phyloP scores from a whole-genome alignment of 2,797 vertebrate species.

The Denticeps clupeoides region DNA sequence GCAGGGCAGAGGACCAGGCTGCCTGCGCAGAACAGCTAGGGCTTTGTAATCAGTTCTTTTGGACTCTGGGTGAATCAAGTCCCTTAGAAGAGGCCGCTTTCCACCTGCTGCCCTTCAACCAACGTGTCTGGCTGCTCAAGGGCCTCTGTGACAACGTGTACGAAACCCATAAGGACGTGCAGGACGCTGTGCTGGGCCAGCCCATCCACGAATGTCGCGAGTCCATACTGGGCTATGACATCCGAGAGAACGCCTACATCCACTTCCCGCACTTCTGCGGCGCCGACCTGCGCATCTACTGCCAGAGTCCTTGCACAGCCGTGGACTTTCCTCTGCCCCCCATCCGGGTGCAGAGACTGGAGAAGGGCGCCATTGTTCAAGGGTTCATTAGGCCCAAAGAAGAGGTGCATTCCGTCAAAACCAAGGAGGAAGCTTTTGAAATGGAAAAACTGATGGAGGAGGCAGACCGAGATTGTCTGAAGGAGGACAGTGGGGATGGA shows the following conservation, averaged over 20 bases:
- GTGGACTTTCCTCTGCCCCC: slow-evolving; percentile 70
- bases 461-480: too few species aligned
- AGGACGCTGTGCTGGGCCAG: slow-evolving; percentile 84
- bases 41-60: slow-evolving; percentile 84
- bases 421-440: too few species aligned
- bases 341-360: slow-evolving; percentile 51
- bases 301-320: slow-evolving; percentile 78
- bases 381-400: background rate
- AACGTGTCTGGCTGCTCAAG: slow-evolving; percentile 93
- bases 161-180: slow-evolving; percentile 90
- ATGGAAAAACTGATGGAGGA: too few species aligned
- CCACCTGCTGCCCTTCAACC: slow-evolving; percentile 80
- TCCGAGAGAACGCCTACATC: slow-evolving; percentile 84
- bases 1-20: slow-evolving; percentile 67
- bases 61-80: slow-evolving; percentile 72
- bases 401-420: too few species aligned
- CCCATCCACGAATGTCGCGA: slow-evolving; percentile 97
- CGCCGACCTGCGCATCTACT: slow-evolving; percentile 89
- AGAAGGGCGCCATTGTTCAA: slow-evolving; percentile 21
- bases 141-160: slow-evolving; percentile 92
- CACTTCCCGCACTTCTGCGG: slow-evolving; percentile 98
- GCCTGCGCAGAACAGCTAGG: slow-evolving; percentile 79
- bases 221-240: slow-evolving; percentile 96
- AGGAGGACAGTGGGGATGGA: too few species aligned
- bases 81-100: slow-evolving; percentile 82